phyloP scores from a whole-genome alignment of 1,140 invertebrate species.

The Trichoplusia ni region DNA sequence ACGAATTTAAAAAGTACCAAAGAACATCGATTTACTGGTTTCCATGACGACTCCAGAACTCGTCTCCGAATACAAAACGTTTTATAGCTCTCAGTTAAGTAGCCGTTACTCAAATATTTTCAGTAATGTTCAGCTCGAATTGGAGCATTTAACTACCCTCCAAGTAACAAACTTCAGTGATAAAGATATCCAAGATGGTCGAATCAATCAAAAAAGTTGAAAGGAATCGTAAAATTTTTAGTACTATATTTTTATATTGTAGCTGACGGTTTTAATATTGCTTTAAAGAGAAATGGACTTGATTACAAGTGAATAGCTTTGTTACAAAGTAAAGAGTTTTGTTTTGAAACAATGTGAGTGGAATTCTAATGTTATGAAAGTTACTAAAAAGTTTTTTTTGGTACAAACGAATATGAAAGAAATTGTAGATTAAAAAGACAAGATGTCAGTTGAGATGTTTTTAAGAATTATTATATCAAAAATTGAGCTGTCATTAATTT shows the following conservation, averaged over 20 bases:
- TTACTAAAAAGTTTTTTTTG: not conserved
- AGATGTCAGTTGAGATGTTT: too few species aligned
- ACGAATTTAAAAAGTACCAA: too few species aligned
- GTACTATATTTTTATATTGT: conserved; percentile 15
- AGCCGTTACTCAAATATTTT: conserved; percentile 21
- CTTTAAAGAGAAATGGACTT: conserved; percentile 6
- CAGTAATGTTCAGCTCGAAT: conserved; percentile 18
- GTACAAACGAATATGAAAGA: too few species aligned
- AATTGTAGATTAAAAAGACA: too few species aligned
- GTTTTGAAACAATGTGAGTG: not conserved
- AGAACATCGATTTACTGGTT: too few species aligned
- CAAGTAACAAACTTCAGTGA: conserved; percentile 19
- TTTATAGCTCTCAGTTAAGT: not conserved
- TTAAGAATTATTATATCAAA: too few species aligned
- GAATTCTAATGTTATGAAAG: not conserved
- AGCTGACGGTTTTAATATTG: conserved; percentile 1
- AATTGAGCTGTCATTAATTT: too few species aligned
- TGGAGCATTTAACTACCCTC: conserved; percentile 17
- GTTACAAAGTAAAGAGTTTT: not conserved
- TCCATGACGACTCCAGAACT: not conserved
- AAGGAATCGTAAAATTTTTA: conserved; percentile 20
- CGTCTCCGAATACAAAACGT: conserved; percentile 11
- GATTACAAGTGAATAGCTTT: not conserved
- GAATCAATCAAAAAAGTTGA: conserved; percentile 20
- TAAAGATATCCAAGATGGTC: conserved; percentile 21